Evolutionary conservation across 2,888 invertebrate species (phyloP).

Genomic region (Stenodema calcarata): DNA sequence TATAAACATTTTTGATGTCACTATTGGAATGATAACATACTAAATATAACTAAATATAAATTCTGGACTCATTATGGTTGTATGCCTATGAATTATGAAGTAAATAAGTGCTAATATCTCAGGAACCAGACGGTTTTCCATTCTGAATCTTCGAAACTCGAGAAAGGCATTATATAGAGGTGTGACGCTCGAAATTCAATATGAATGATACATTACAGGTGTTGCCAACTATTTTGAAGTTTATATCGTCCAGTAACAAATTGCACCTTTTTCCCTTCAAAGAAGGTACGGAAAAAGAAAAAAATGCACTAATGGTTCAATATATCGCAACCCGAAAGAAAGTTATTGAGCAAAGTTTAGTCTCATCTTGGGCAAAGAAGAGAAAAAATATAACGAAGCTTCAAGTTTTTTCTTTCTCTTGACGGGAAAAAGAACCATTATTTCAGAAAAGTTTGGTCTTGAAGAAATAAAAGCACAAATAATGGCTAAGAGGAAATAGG

Average conservation of each 20-base stretch:
- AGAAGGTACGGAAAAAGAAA: background rate
- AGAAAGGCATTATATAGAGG: too few species aligned
- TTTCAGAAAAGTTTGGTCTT: conserved; percentile 27
- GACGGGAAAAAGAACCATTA: conserved; percentile 36
- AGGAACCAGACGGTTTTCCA: too few species aligned
- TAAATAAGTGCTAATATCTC: too few species aligned
- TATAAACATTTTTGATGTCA: too few species aligned
- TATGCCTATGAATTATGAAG: too few species aligned
- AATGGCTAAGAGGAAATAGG: background rate
- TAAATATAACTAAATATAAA: too few species aligned
- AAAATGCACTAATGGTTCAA: conserved; percentile 37
- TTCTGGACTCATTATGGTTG: too few species aligned
- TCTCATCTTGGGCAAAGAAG: conserved; percentile 31
- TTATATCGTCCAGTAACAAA: background rate
- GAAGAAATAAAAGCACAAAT: conserved; percentile 31
- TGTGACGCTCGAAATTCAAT: background rate
- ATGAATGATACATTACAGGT: background rate
- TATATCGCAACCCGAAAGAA: conserved; percentile 33
- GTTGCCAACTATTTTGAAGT: background rate
- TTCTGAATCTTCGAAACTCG: too few species aligned
- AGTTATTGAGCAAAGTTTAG: conserved; percentile 46
- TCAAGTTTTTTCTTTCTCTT: conserved; percentile 32
- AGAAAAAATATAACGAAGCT: conserved; percentile 12
- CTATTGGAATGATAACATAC: too few species aligned
- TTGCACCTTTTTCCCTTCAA: background rate